Evolutionary conservation across 2,113 vertebrate species (phyloP).

Genomic region (Micronycteris hirsuta): DNA sequence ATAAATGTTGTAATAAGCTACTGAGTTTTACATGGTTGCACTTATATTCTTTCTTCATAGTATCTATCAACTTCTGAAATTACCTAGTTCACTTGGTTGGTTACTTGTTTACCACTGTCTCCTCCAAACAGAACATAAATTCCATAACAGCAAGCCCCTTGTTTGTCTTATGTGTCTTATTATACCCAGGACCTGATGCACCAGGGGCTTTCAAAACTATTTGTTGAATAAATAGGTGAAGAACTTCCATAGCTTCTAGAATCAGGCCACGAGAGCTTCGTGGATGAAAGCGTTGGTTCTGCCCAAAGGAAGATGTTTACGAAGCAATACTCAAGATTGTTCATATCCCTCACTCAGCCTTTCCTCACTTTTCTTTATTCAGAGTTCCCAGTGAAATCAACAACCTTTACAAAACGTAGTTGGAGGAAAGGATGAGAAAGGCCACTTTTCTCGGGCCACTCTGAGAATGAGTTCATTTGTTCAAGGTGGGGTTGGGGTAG

Average conservation of each 20-base stretch:
- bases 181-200: neutral
- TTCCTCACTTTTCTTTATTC: neutral
- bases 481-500: neutral
- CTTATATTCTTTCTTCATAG: neutral
- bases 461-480: neutral
- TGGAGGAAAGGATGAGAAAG: neutral
- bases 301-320: neutral
- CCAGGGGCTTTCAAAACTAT: neutral
- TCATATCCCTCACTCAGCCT: neutral
- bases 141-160: neutral
- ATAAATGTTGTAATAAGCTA: neutral
- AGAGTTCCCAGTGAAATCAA: neutral
- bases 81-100: neutral
- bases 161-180: neutral
- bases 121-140: neutral
- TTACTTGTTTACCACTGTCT: neutral
- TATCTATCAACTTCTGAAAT: neutral
- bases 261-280: neutral
- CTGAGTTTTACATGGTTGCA: neutral
- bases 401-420: neutral
- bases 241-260: neutral
- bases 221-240: neutral
- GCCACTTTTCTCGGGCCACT: neutral
- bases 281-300: neutral
- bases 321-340: neutral